A percentile compares a stretch with the other conserved stretches of the same genome.
Evolutionary conservation across 2,797 vertebrate species (phyloP).

Genomic region (Selene dorsalis): DNA sequence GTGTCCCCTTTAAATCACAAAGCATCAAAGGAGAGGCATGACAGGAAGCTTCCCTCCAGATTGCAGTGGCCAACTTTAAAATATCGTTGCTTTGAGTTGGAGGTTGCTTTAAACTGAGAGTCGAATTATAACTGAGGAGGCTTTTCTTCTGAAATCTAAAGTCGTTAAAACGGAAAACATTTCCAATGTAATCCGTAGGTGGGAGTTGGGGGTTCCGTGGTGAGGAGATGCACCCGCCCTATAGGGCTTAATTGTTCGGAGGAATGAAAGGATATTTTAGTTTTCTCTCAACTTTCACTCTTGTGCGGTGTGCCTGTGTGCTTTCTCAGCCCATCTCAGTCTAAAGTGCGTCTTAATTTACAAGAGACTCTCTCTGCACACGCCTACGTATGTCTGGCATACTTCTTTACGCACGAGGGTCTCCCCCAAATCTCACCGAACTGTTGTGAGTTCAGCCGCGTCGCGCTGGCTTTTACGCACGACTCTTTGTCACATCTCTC

Average conservation of each 20-base stretch:
- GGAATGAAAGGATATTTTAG: conserved; percentile 9
- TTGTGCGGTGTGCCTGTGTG: conserved; percentile 16
- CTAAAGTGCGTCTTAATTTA: conserved; percentile 37
- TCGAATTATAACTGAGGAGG: not conserved
- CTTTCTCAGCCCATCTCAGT: conserved; percentile 9
- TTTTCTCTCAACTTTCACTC: conserved; percentile 40
- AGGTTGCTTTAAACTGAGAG: conserved; percentile 3
- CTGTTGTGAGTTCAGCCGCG: conserved; percentile 43
- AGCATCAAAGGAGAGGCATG: not conserved
- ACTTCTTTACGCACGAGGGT: conserved; percentile 73
- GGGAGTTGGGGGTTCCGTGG: conserved; percentile 36
- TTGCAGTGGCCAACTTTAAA: not conserved
- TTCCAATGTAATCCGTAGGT: not conserved
- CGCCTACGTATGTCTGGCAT: conserved; percentile 73
- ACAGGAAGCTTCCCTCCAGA: conserved; percentile 8
- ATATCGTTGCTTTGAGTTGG: conserved; percentile 1
- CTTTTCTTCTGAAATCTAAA: conserved; percentile 23
- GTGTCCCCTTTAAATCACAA: not conserved
- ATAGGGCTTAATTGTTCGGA: conserved; percentile 20
- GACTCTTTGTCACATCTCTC: conserved; percentile 40
- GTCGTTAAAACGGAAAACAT: conserved; percentile 4
- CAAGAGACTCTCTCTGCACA: conserved; percentile 41
- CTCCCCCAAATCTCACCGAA: conserved; percentile 63
- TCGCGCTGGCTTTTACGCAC: conserved; percentile 44
- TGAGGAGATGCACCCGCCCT: conserved; percentile 27